Percentiles rank a stretch among this genome's conserved stretches.
These are phyloP conservation scores for Scaptomyza polygonia DNA, from an alignment of 2,888 invertebrate species.

Conservation along the genomic window DNA sequence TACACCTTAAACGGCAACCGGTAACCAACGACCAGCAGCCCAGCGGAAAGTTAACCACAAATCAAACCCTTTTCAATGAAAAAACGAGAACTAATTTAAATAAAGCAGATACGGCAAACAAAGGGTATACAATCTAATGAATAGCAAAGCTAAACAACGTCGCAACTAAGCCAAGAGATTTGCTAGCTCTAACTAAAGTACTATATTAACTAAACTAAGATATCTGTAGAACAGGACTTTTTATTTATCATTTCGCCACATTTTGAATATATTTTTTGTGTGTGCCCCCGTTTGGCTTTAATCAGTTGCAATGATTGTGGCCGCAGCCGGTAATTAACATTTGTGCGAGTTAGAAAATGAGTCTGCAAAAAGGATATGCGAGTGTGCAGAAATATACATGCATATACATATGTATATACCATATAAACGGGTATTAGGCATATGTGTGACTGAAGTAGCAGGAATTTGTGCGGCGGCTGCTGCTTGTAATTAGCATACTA, in stretches of 20 bases:
- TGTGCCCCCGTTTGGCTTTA: constrained; percentile 20
- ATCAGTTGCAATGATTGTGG: constrained; percentile 35
- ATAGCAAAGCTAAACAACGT: constrained; percentile 19
- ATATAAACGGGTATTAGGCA: neutral
- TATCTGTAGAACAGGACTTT: neutral
- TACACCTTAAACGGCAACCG: constrained; percentile 24
- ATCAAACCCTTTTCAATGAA: constrained; percentile 64
- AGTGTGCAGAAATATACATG: neutral
- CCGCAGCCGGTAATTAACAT: constrained; percentile 41
- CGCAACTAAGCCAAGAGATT: neutral
- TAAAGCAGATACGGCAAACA: constrained; percentile 41
- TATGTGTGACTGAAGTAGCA: neutral
- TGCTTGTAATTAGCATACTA: constrained; percentile 6
- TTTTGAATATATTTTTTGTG: neutral
- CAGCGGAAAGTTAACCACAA: constrained; percentile 8
- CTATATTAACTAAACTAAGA: neutral
- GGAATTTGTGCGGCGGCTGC: neutral
- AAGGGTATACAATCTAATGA: constrained; percentile 32
- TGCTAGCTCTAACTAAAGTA: neutral
- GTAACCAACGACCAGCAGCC: constrained; percentile 9
- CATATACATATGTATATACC: neutral
- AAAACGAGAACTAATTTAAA: constrained; percentile 61
- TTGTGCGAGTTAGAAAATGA: constrained; percentile 10
- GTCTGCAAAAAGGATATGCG: neutral
- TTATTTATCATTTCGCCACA: neutral